These are phyloP conservation scores for Felis catus DNA, from an alignment of 2,113 vertebrate genomes.

Conservation along the genomic window DNA sequence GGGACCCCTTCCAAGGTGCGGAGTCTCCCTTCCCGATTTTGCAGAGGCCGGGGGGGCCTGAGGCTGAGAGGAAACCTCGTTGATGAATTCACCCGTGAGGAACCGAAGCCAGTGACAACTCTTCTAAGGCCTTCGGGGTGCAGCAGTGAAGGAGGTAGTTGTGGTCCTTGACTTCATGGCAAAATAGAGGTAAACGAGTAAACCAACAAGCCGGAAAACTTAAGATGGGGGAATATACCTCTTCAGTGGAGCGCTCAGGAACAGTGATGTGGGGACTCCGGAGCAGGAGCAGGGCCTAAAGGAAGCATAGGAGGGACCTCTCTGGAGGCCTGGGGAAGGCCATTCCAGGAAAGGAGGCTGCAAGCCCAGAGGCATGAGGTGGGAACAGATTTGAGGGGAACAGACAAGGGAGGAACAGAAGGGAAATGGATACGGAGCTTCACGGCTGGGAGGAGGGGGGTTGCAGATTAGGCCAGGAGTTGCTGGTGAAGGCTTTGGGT, in stretches of 20 bases:
- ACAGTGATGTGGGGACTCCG: accelerated
- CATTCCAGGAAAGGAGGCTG: accelerated
- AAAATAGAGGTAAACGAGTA: neutral
- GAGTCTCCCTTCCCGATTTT: neutral
- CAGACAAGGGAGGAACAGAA: neutral
- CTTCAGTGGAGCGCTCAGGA: neutral
- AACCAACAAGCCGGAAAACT: neutral
- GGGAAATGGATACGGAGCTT: neutral
- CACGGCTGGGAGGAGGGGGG: accelerated
- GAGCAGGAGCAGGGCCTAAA: neutral
- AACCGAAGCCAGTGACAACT: neutral
- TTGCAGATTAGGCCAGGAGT: neutral
- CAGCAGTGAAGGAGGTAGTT: accelerated
- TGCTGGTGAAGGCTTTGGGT: neutral
- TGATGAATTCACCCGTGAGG: neutral
- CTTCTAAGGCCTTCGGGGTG: neutral
- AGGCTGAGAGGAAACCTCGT: neutral
- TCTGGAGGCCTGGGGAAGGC: neutral
- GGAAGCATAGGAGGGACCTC: neutral
- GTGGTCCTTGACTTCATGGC: neutral
- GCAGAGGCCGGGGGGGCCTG: neutral
- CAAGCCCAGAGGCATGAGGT: neutral
- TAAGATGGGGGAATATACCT: accelerated
- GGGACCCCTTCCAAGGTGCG: neutral
- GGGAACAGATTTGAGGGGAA: too few species aligned